Evolutionary conservation across 1,140 invertebrate species (phyloP).

Genomic region (Hycleus cichorii): DNA sequence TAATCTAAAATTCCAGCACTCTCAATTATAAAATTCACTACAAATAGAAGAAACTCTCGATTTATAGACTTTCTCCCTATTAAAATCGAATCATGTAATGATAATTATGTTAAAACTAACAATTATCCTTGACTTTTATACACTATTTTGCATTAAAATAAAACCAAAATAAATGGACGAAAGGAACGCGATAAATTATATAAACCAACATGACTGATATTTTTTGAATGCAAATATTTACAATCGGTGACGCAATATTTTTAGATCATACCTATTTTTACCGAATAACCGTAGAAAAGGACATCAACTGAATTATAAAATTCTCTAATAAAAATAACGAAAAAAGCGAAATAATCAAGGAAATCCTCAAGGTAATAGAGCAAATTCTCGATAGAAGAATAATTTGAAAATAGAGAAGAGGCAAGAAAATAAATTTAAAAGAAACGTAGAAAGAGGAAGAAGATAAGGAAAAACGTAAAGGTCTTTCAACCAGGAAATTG

Average conservation of each 20-base stretch:
- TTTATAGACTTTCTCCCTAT: no score
- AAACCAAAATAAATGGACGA: not conserved
- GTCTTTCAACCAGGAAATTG: constrained; percentile 12
- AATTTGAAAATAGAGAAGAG: not conserved
- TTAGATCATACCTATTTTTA: constrained; percentile 12
- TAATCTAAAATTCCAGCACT: no score
- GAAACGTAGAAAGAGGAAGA: constrained; percentile 4
- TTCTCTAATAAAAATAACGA: not conserved
- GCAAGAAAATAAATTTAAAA: constrained; percentile 9
- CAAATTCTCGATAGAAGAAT: not conserved
- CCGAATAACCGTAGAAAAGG: not conserved
- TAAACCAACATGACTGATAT: constrained; percentile 3
- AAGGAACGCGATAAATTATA: not conserved
- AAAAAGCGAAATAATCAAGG: not conserved
- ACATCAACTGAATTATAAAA: not conserved
- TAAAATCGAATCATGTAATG: not conserved
- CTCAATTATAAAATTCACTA: no score
- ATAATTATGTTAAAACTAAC: not conserved
- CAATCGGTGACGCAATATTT: constrained; percentile 8
- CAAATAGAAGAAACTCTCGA: no score
- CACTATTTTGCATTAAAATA: not conserved
- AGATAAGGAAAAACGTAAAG: not conserved
- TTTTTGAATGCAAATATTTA: constrained; percentile 12
- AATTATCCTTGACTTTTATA: constrained; percentile 1
- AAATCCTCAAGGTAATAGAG: not conserved